Evolutionary conservation across 2,113 vertebrate genomes (phyloP), one percentile per base, ranked within the genome.

Genomic region (Centropus bengalensis): DNA sequence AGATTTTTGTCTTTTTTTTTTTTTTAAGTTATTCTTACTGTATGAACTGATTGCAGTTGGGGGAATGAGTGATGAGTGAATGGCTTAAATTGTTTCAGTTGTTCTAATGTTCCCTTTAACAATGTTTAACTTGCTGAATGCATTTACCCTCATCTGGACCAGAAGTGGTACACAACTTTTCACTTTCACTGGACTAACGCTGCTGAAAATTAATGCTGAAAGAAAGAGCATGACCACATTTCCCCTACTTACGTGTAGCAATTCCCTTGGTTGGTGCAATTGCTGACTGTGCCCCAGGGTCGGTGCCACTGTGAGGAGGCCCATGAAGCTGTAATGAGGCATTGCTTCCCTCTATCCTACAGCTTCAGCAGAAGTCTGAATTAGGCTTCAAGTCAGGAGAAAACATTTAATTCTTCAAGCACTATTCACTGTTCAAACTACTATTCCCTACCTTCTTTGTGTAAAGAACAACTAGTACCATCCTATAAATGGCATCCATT

Each of bases 1-100:
- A 99, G 97, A 98, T 99, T 98, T 98, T 98, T 98, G 93, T 98
- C 97, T 94, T 97, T 92, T 93, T 97, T 96, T 91, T 88, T 93
- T 85, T 78, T 47, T 71, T 40, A 80, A 79, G 52, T 79, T 83
- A 55, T 96, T 98, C 59, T 97, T 98, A 79, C 81, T 88, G 84
- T 94, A 81, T 96, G 88, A 91, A 68, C 13, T 75, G 26, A 24
- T 88, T 94, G 52, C 6, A 44, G 26, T 30, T 75, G 67, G 49
- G 87, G 38, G 40, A 87, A 36, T 77, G 82, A 78, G 64, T 63
- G 68, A 91, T 90, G 80, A 86, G 14, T 91, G 66, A 88, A 44
- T 79, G 84, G n/a, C n/a, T 42, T 88, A 16, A 73, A 47, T 86
- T 67, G 8, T 68, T 62, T 90, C 28, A 38, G 23, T 82, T 75